These are phyloP conservation scores for Peromyscus maniculatus DNA, from an alignment of 2,113 vertebrate genomes.

Conservation along the genomic window DNA sequence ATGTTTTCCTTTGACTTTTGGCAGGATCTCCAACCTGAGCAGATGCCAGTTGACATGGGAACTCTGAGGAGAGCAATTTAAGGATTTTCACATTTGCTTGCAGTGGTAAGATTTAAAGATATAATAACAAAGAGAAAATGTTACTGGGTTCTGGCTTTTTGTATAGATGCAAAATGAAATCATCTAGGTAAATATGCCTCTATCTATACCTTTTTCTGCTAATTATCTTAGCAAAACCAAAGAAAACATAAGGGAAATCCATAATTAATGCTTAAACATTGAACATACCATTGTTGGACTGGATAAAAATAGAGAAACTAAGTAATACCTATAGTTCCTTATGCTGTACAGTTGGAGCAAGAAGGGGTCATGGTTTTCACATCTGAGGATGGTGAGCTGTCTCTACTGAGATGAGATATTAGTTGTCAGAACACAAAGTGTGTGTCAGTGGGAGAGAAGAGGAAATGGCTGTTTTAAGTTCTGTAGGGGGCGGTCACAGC, in stretches of 20 bases:
- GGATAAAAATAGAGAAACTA: not conserved
- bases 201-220: conserved; percentile 27
- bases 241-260: conserved; percentile 28
- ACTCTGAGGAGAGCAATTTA: conserved; percentile 83
- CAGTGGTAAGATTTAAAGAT: conserved; percentile 86
- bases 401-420: not conserved
- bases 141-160: conserved; percentile 49
- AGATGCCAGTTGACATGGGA: conserved; percentile 81
- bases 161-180: conserved; percentile 31
- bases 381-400: not conserved
- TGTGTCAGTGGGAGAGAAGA: not conserved
- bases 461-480: not conserved
- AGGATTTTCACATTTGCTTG: conserved; percentile 83
- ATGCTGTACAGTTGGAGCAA: not conserved
- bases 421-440: not conserved
- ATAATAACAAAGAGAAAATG: conserved; percentile 67
- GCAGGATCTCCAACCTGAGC: conserved; percentile 84
- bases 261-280: conserved; percentile 46
- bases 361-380: not conserved
- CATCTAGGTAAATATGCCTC: conserved; percentile 54
- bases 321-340: conserved; percentile 3
- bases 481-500: not conserved
- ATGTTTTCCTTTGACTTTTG: conserved; percentile 86
- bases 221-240: conserved; percentile 7
- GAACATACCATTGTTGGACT: not conserved